These are phyloP conservation scores for Nebria ingens DNA, from an alignment of 1,140 invertebrate genomes.

Conservation along the genomic window DNA sequence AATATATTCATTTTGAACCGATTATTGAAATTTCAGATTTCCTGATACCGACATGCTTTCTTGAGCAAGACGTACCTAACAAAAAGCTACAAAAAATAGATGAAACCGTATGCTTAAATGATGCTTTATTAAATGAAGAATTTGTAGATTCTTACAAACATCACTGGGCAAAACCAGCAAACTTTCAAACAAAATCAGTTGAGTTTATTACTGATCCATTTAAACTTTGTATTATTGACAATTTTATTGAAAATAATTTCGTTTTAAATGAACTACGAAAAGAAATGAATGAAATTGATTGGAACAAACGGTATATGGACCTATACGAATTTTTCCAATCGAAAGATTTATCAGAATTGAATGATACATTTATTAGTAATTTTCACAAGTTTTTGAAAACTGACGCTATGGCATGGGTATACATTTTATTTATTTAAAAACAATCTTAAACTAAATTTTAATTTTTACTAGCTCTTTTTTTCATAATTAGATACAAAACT, in stretches of 20 bases:
- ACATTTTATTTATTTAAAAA: slow-evolving; percentile 19
- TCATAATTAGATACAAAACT: slow-evolving; percentile 38
- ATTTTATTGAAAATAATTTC: slow-evolving; percentile 41
- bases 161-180: slow-evolving; percentile 28
- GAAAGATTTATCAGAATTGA: slow-evolving; percentile 45
- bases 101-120: slow-evolving; percentile 16
- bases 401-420: slow-evolving; percentile 46
- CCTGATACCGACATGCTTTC: slow-evolving; percentile 25
- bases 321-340: slow-evolving; percentile 63
- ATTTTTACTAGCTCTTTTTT: too few species aligned
- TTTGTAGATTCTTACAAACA: slow-evolving; percentile 29
- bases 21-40: slow-evolving; percentile 21
- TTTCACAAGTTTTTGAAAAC: slow-evolving; percentile 45
- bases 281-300: slow-evolving; percentile 52
- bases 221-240: slow-evolving; percentile 44
- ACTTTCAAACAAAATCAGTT: slow-evolving; percentile 25
- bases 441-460: too few species aligned
- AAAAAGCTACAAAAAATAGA: slow-evolving; percentile 19
- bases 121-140: slow-evolving; percentile 11
- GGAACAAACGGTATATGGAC: slow-evolving; percentile 53
- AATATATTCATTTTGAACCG: slow-evolving; percentile 12
- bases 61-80: neutral
- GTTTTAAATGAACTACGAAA: slow-evolving; percentile 47
- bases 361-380: slow-evolving; percentile 39
- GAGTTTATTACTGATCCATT: slow-evolving; percentile 39